Percentiles rank a stretch among this genome's conserved stretches.
Evolutionary conservation across 2,797 vertebrate genomes (phyloP).

Genomic region (Gila robusta): DNA sequence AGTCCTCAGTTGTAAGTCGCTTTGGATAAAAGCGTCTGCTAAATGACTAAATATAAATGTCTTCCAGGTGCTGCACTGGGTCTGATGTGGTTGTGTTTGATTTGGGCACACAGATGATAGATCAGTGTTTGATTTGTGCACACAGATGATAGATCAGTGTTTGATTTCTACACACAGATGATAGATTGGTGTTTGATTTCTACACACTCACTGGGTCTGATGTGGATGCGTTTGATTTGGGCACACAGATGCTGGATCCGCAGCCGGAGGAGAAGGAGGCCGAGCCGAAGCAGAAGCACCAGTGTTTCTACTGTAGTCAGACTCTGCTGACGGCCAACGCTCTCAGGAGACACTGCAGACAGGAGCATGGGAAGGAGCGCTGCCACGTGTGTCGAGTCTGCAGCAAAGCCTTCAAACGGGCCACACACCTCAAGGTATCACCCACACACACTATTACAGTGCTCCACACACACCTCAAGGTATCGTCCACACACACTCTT

Average conservation of each 20-base stretch:
- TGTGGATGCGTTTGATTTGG: background rate
- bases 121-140: background rate
- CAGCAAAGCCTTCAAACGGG: constrained; percentile 95
- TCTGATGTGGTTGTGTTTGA: background rate
- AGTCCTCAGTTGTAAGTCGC: too few relatives aligned
- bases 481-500: too few relatives aligned
- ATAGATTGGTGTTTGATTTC: too few relatives aligned
- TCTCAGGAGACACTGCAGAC: constrained; percentile 89
- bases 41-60: too few relatives aligned
- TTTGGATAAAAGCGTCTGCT: too few relatives aligned
- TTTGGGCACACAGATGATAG: constrained; percentile 62
- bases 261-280: constrained; percentile 62
- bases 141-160: constrained; percentile 60
- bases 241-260: constrained; percentile 73
- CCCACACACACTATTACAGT: background rate
- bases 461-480: too few relatives aligned
- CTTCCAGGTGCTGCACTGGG: too few relatives aligned
- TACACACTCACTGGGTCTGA: background rate
- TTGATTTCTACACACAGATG: too few relatives aligned
- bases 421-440: constrained; percentile 94
- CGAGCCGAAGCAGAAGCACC: constrained; percentile 84
- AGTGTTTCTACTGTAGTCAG: constrained; percentile 91
- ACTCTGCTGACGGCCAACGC: constrained; percentile 84
- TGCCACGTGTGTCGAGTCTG: constrained; percentile 92
- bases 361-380: constrained; percentile 91